Evolutionary conservation across 1,140 invertebrate species (phyloP), one percentile per base, ranked within the genome.

Genomic region (Aphelenchoides avenae): DNA sequence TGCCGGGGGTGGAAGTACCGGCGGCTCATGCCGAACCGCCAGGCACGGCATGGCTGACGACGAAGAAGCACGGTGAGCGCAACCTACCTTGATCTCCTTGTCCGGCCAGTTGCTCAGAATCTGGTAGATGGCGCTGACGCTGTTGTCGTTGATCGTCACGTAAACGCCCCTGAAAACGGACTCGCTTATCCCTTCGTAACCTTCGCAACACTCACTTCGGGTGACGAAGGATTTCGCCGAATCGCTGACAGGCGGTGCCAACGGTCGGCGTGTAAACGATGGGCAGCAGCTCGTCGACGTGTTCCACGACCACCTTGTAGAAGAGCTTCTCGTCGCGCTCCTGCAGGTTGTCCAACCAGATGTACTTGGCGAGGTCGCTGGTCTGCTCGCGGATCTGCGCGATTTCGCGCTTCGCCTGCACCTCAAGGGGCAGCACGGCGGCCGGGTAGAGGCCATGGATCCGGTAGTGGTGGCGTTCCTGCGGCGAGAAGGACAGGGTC

Each of bases 191-290:
- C n/a, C n/a, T n/a, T n/a, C n/a, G n/a, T n/a, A n/a, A n/a, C n/a
- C n/a, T n/a, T n/a, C n/a, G n/a, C n/a, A 2, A 7, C 39, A 5
- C 40, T 56, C 66, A 83, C 81, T 89, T 85, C 0, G 92, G 91
- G 77, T 91, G 83, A 48, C 89, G 84, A 75, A 89, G 96, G 72
- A 94, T 89, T 22, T 91, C 83, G 30, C 92, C 91, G 75, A 92
- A 97, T 70, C 91, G 89, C 80, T 94, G 91, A 77, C 93, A 97
- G 0, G 93, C 93, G 64, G 89, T 80, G 0, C 93, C 93, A 7
- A 98, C 93, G 4, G 90, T 93, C 0, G 93, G 93, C 0, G 92
- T 97, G 78, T 98, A 98, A 2, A 97, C 89, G 71, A 97, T 88
- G 0, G 94, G 94, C 87, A 98, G 90, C 27, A 64, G 36, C 42